Percentiles rank a stretch among this genome's conserved stretches.
phyloP scores from a whole-genome alignment of 1,140 invertebrate species.

The Drosophila neocordata region DNA sequence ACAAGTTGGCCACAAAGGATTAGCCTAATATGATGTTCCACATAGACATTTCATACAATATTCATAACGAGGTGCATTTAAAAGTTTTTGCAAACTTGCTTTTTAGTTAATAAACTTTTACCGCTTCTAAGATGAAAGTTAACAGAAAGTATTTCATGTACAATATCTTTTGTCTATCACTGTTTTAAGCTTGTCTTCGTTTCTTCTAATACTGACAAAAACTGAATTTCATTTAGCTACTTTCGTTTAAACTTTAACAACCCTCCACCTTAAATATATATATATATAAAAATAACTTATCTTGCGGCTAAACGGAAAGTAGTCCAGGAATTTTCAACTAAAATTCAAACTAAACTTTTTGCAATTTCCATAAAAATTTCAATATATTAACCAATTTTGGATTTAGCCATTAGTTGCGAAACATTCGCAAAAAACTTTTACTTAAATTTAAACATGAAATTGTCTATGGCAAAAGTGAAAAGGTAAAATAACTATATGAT shows the following conservation, averaged over 20 bases:
- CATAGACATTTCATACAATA: conserved; percentile 5
- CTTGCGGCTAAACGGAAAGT: too few relatives aligned
- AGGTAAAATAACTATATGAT: too few relatives aligned
- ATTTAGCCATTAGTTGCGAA: background rate
- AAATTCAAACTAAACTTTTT: background rate
- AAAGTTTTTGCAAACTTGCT: background rate
- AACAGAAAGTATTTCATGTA: too few relatives aligned
- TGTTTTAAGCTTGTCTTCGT: too few relatives aligned
- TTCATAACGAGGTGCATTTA: conserved; percentile 2
- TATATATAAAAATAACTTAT: too few relatives aligned
- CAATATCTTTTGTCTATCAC: too few relatives aligned
- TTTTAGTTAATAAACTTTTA: background rate
- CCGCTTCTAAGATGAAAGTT: too few relatives aligned
- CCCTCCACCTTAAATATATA: too few relatives aligned
- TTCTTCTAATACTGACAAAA: too few relatives aligned
- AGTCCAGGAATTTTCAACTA: background rate
- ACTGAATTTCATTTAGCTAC: too few relatives aligned
- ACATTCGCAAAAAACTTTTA: background rate
- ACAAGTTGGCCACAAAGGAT: conserved; percentile 14
- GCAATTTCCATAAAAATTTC: background rate
- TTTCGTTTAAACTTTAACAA: too few relatives aligned
- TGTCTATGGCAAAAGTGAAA: background rate
- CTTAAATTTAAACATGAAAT: background rate
- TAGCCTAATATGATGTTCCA: conserved; percentile 9
- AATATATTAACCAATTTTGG: background rate